A percentile compares a stretch with the other conserved stretches of the same genome.
Conservation (phyloP, 1,140 invertebrate species). For the Drosophila mojavensis region DNA sequence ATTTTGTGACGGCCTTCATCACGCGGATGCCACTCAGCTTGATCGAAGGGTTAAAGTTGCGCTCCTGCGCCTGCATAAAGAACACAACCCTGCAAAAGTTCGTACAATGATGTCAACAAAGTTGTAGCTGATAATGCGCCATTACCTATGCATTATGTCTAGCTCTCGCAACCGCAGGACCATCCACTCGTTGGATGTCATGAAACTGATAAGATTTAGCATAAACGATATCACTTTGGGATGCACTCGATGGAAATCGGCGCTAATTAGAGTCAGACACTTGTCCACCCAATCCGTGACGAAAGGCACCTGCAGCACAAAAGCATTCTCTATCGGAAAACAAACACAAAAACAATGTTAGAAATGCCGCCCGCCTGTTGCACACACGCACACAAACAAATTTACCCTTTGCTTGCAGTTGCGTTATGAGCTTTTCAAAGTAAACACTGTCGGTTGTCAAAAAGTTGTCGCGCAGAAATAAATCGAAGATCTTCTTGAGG, state of each 20-base stretch:
- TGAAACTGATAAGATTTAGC: constrained; percentile 77
- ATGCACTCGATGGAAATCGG: constrained; percentile 64
- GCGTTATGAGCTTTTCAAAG: constrained; percentile 85
- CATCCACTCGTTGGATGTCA: constrained; percentile 73
- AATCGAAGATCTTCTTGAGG: constrained; percentile 77
- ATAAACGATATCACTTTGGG: constrained; percentile 81
- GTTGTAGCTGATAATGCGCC: neutral
- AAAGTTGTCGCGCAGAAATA: constrained; percentile 84
- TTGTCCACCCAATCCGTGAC: constrained; percentile 73
- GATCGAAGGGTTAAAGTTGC: constrained; percentile 84
- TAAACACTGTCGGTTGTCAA: constrained; percentile 85
- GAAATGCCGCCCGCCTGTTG: constrained; percentile 41
- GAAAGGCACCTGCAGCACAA: constrained; percentile 63
- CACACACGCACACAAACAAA: constrained; percentile 11
- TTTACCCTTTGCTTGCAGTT: constrained; percentile 84
- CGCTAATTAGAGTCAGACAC: constrained; percentile 60
- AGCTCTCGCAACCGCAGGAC: constrained; percentile 65
- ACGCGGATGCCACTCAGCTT: constrained; percentile 87
- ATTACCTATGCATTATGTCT: constrained; percentile 65
- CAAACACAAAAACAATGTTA: neutral
- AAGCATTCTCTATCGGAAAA: constrained; percentile 55
- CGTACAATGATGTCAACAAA: neutral
- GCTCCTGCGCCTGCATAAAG: constrained; percentile 51
- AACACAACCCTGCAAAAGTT: constrained; percentile 46
- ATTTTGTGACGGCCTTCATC: constrained; percentile 85